Conservation (phyloP, 1,140 invertebrate species). For the Steinernema khuongi region DNA sequence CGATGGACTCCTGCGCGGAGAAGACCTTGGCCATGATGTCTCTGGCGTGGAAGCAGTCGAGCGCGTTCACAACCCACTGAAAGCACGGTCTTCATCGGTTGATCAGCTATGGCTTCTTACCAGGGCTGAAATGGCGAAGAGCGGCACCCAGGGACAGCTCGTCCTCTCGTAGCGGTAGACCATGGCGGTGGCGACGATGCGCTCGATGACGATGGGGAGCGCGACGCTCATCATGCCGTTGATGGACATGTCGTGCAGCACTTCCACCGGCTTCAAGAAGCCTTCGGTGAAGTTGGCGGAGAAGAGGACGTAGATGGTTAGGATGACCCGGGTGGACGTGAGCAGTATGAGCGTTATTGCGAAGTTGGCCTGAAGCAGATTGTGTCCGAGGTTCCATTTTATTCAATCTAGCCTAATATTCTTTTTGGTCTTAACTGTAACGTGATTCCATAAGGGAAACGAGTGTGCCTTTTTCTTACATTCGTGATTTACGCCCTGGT, state of each 20-base stretch:
- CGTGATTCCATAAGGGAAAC: too few species aligned
- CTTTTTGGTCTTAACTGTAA: not conserved
- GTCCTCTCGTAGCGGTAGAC: not conserved
- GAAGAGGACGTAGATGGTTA: not conserved
- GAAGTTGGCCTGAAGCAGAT: not conserved
- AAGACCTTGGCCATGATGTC: not conserved
- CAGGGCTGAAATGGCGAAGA: not conserved
- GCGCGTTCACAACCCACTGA: not conserved
- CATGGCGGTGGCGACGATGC: not conserved
- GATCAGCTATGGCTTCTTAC: not conserved
- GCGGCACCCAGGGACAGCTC: not conserved
- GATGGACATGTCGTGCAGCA: not conserved
- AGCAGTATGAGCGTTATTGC: not conserved
- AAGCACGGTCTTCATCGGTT: not conserved
- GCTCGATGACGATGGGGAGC: not conserved
- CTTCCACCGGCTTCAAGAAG: not conserved
- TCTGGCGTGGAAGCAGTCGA: not conserved
- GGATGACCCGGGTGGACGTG: not conserved
- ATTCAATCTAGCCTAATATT: not conserved
- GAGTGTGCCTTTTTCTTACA: too few species aligned
- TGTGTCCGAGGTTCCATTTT: not conserved
- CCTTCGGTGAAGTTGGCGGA: not conserved
- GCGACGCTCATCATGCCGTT: not conserved
- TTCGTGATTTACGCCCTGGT: too few species aligned
- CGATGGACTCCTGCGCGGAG: not conserved